Conservation (phyloP, 2,113 vertebrate species). For the Bufo bufo region DNA sequence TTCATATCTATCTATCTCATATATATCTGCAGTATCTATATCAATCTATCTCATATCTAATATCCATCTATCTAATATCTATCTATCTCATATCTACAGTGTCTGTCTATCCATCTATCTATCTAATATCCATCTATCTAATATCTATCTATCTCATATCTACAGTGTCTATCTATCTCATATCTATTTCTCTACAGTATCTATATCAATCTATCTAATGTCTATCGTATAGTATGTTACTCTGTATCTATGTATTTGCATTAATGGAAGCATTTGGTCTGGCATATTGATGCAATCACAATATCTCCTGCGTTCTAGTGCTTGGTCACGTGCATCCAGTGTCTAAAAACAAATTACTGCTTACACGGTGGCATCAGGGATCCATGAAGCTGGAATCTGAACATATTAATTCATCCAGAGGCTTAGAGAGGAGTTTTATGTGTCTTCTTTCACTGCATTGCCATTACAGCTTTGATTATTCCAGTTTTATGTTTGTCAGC, state of each 20-base stretch:
- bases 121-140: too few relatives aligned
- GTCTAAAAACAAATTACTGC: constrained; percentile 67
- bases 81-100: too few relatives aligned
- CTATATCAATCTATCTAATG: too few relatives aligned
- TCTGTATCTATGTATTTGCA: background rate
- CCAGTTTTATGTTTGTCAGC: constrained; percentile 76
- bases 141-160: too few relatives aligned
- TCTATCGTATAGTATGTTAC: background rate
- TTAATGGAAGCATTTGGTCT: background rate
- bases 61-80: too few relatives aligned
- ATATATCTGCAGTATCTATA: too few relatives aligned
- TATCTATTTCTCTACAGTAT: too few relatives aligned
- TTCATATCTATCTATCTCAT: too few relatives aligned
- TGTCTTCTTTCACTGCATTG: constrained; percentile 70
- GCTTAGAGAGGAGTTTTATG: constrained; percentile 70
- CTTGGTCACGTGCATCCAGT: constrained; percentile 56
- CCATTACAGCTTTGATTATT: constrained; percentile 73
- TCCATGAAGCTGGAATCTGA: constrained; percentile 65
- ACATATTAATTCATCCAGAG: constrained; percentile 72
- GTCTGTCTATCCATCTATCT: too few relatives aligned
- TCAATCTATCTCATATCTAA: too few relatives aligned
- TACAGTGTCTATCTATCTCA: too few relatives aligned
- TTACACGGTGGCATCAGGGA: constrained; percentile 68
- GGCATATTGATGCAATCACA: background rate
- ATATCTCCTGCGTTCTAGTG: background rate